Base-by-base conservation (phyloP, 1,140 invertebrate species). In the Ostrea edulis region DNA sequence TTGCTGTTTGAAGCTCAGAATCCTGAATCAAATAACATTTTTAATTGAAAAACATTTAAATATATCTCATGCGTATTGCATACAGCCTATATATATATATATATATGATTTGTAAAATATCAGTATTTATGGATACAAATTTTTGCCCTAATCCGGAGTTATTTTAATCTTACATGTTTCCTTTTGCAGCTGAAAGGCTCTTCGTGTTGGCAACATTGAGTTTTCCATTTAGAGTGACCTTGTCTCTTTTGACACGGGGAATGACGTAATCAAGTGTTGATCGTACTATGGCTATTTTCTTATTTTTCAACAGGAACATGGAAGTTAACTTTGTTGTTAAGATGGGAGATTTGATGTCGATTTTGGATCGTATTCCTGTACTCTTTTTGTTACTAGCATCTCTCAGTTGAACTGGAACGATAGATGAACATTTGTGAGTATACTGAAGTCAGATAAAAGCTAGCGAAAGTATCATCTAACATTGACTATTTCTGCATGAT, bases 151-250 rank as follows among this genome's bases (percentile, higher is more conserved):
- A 5, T 44, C 35, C 35, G 35, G 35, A 17, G n/a, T 51, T 20
- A 29, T 51, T 82, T 29, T 29, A 12, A 11, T 77, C 77, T 84
- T 65, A 89, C 88, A 68, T 71, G 52, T 77, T 89, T 82, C 86
- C 86, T 53, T 89, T 89, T 0, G 87, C 35, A 44, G 83, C 82
- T 65, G 58, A 84, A 0, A 84, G 55, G 20, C 58, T 85, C 71
- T 89, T 89, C 17, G 86, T 89, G 52, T 54, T 87, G 14, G 82
- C 53, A 20, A 89, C 11, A 65, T 82, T 87, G 2, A 82, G 22
- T 52, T 89, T 89, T 12, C 82, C 71, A 58, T 87, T 89, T 29
- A 89, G 35, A 4, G 86, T 85, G n/a, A 89, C 44, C 54, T 87
- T 89, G 84, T 89, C 89, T 52, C 89, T 51, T 9, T 35, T 71